A percentile compares a stretch with the other conserved stretches of the same genome.
Conservation (phyloP, 2,888 invertebrate genomes). For the Scaptomyza parva region DNA sequence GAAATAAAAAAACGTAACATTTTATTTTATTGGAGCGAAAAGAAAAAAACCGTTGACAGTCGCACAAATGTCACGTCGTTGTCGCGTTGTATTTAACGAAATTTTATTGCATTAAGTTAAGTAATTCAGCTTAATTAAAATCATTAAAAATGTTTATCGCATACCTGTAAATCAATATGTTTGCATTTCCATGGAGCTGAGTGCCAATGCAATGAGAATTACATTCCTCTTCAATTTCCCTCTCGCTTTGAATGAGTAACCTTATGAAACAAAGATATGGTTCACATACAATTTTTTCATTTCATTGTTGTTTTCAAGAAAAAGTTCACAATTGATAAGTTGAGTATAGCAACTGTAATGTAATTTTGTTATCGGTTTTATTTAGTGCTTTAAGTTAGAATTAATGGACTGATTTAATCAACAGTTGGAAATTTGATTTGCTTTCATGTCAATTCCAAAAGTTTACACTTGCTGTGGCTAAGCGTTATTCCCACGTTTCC, state of each 20-base stretch:
- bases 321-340: background rate
- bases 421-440: background rate
- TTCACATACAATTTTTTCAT: no score
- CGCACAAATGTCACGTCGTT: slow-evolving; percentile 61
- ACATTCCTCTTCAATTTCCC: no score
- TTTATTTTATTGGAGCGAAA: no score
- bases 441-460: slow-evolving; percentile 2
- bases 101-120: slow-evolving; percentile 51
- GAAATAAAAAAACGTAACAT: background rate
- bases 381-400: background rate
- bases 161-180: slow-evolving; percentile 30
- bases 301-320: no score
- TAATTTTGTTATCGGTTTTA: background rate
- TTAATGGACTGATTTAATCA: slow-evolving; percentile 14
- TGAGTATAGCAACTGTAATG: background rate
- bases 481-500: background rate
- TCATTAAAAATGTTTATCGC: slow-evolving; percentile 59
- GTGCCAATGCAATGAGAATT: background rate
- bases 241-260: background rate
- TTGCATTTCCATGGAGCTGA: slow-evolving; percentile 3
- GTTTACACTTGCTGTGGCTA: slow-evolving; percentile 4
- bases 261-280: no score
- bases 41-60: slow-evolving; percentile 49
- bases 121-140: slow-evolving; percentile 69
- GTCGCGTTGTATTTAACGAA: slow-evolving; percentile 54